phyloP scores from a whole-genome alignment of 2,113 vertebrate genomes.

The Odobenus rosmarus region DNA sequence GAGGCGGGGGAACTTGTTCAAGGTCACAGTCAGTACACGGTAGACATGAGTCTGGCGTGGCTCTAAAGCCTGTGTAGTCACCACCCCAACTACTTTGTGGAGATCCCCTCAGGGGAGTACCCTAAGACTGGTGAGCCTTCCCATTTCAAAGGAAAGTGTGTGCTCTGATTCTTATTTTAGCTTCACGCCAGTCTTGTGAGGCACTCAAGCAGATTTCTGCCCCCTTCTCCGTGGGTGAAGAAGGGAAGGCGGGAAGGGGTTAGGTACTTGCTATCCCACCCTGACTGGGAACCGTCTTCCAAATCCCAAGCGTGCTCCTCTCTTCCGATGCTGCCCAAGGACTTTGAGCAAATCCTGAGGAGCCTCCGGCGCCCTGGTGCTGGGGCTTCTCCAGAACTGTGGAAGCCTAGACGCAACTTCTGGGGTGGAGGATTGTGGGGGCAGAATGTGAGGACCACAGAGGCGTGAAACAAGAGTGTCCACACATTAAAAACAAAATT shows the following conservation, averaged over 20 bases:
- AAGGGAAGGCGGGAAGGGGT: neutral
- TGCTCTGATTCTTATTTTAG: neutral
- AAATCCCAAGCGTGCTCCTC: neutral
- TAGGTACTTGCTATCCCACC: neutral
- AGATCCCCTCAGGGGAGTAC: neutral
- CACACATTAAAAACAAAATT: neutral
- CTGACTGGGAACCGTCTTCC: neutral
- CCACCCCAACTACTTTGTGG: neutral
- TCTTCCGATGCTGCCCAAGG: neutral
- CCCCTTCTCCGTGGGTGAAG: neutral
- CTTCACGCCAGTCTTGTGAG: neutral
- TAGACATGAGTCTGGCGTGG: neutral
- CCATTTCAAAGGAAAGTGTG: neutral
- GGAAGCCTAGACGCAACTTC: neutral
- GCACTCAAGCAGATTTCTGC: neutral
- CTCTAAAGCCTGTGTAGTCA: neutral
- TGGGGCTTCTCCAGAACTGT: accelerated
- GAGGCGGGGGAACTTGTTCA: too few species aligned
- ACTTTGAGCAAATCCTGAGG: neutral
- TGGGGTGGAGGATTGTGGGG: accelerated
- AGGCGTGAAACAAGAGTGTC: neutral
- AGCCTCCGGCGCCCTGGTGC: neutral
- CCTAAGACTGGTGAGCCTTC: neutral
- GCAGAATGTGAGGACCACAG: neutral
- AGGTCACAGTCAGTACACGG: neutral